Base-by-base conservation (phyloP, 2,888 invertebrate genomes). In the Caenorhabditis sinica region DNA sequence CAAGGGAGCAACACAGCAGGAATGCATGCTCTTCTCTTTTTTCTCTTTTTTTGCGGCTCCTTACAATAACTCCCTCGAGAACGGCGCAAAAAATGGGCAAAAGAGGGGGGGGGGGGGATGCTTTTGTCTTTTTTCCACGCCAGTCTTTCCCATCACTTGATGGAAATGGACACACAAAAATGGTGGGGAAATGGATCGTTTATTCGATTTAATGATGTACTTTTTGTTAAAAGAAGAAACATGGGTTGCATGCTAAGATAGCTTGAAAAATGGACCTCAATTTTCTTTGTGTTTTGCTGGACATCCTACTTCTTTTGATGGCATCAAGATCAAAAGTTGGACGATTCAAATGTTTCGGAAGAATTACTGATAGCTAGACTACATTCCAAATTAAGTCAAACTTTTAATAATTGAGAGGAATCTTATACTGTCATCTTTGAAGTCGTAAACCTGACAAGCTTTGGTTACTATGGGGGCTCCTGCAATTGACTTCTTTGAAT, bases 31-130 rank as follows among this genome's bases (percentile, higher is more conserved):
- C 69, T 71, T 71, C 43, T 43, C 71, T 45, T 30, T 61, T 33
- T 61, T 28, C 15, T 45, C 49, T 40, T 43, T 66, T 40, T 33
- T 33, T 30, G 20, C 53, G 61, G 51, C 75, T 75, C 43, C 61
- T 51, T 65, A 72, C 79, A 79, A 79, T 79, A 79, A 71, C 72
- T 79, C 79, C 79, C 79, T 72, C 56, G 79, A 79, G 79, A 79
- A 79, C 79, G 77, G 69, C 60, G 20, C 60, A 76, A 68, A 76
- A 76, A 68, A 23, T 25, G 17, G 65, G 75, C 25, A 51, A 56
- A 43, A 28, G 51, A 56, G 33, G 33, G 51, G 13, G n/a, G n/a
- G n/a, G n/a, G n/a, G n/a, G n/a, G n/a, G n/a, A n/a, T 58, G 58
- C 66, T 76, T 68, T 60, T 68, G 68, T 76, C 68, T 66, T 58